Evolutionary conservation across 2,113 vertebrate species (phyloP), one percentile per base, ranked within the genome.

Genomic region (Anhinga rufa): DNA sequence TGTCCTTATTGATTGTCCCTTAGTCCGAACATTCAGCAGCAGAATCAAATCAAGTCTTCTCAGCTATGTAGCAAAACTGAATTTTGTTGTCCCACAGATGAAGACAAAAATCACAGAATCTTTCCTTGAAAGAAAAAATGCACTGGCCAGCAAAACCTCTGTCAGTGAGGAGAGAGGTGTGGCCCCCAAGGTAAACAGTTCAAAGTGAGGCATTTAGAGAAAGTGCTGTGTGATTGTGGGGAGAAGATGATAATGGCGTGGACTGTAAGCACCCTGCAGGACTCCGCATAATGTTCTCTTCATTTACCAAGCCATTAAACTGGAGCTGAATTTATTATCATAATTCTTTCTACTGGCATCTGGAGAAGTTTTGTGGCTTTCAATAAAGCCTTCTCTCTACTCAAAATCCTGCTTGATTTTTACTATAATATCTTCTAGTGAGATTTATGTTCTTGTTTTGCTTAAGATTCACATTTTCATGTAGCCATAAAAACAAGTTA

Each of bases 381-480:
- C 97, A 96, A 91, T 97, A 97, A 98, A 97, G 84, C 77, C 86
- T 88, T 92, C 48, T 91, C 77, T 94, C 75, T 92, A 75, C 79
- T 96, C 86, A 95, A 83, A 97, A 93, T 57, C 84, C 65, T 89
- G 69, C 86, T 96, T 96, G 89, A 92, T 95, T 97, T 97, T 96
- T 97, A 93, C 88, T 91, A 87, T 86, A 96, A 82, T 61, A 78
- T 95, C 87, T 96, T 96, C 95, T 71, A 91, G 62, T 96, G 95
- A 98, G 97, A 98, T 98, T 98, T 97, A 98, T 97, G 95, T 88
- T 97, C 97, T 98, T 98, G 96, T 98, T 98, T 98, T 98, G 96
- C 95, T 98, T 98, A 98, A 98, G 96, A 98, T 96, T 98, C 97
- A 97, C 94, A 96, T 97, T 98, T 98, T 98, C 98, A 96, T 93